A percentile compares a stretch with the other conserved stretches of the same genome.
These are phyloP conservation scores for Gallinago undulata DNA, from an alignment of 2,113 vertebrate species.

Conservation along the genomic window DNA sequence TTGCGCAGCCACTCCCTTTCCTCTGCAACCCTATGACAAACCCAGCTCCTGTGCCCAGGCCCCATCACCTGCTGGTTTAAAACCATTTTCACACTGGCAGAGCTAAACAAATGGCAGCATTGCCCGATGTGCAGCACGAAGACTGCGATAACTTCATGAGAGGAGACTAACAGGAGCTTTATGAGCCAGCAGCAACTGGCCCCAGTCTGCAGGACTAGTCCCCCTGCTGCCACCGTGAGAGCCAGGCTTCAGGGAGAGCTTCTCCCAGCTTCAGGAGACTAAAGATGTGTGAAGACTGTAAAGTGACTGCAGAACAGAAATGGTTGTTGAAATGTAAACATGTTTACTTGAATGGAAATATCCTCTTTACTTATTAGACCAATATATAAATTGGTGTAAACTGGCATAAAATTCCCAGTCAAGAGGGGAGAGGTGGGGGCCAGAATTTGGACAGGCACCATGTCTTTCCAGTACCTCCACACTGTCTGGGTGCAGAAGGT, in stretches of 20 bases:
- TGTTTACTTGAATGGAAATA: background rate
- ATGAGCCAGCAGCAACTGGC: background rate
- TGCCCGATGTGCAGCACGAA: background rate
- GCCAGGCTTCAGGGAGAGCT: background rate
- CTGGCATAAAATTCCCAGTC: background rate
- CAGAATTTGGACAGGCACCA: background rate
- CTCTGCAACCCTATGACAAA: background rate
- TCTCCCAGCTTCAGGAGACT: background rate
- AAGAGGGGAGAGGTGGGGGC: background rate
- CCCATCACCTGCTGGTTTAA: background rate
- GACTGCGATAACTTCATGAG: background rate
- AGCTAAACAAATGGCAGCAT: background rate
- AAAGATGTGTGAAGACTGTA: background rate
- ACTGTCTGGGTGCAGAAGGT: background rate
- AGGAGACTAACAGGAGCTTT: background rate
- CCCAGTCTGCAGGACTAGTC: background rate
- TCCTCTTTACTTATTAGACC: background rate
- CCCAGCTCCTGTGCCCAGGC: background rate
- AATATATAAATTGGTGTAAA: background rate
- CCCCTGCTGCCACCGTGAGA: rapidly evolving
- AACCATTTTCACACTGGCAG: background rate
- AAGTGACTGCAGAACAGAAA: background rate
- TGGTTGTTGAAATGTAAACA: background rate
- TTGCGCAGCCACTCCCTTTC: background rate
- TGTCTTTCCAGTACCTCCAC: background rate